Conservation (phyloP, 2,888 invertebrate species). For the Trisateles emortualis region DNA sequence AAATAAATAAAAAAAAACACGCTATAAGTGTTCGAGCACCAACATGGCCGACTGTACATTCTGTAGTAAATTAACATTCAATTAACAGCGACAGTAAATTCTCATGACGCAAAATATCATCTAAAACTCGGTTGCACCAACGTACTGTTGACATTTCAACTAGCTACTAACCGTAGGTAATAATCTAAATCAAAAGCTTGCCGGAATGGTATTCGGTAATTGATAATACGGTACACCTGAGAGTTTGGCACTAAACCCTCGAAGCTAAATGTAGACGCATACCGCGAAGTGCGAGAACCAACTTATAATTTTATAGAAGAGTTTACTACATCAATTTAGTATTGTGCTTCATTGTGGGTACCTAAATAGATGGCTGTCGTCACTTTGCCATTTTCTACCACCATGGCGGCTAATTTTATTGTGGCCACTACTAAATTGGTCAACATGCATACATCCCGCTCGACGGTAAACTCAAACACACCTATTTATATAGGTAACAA, state of each 20-base stretch:
- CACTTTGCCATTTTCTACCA: no score
- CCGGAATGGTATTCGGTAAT: slow-evolving; percentile 64
- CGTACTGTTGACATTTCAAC: slow-evolving; percentile 51
- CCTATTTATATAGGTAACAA: no score
- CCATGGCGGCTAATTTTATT: no score
- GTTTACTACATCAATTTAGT: slow-evolving; percentile 26
- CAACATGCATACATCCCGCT: no score
- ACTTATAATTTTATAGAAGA: slow-evolving; percentile 31
- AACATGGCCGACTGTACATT: no score
- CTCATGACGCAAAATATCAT: slow-evolving; percentile 23
- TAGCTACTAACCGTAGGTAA: slow-evolving; percentile 44
- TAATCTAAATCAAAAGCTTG: slow-evolving; percentile 52
- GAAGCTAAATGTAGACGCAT: slow-evolving; percentile 55
- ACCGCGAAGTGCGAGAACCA: slow-evolving; percentile 23
- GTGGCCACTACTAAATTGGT: no score
- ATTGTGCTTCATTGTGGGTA: no score
- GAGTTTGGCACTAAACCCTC: slow-evolving; percentile 65
- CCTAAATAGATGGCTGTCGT: no score
- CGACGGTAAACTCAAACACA: no score
- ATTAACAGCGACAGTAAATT: background rate
- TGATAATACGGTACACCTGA: slow-evolving; percentile 72
- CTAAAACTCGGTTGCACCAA: background rate
- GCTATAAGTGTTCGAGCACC: no score
- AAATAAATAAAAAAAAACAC: no score
- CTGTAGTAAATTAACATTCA: background rate